Evolutionary conservation across 2,113 vertebrate species (phyloP), one percentile per base, ranked within the genome.

Genomic region (Scatophagus argus): DNA sequence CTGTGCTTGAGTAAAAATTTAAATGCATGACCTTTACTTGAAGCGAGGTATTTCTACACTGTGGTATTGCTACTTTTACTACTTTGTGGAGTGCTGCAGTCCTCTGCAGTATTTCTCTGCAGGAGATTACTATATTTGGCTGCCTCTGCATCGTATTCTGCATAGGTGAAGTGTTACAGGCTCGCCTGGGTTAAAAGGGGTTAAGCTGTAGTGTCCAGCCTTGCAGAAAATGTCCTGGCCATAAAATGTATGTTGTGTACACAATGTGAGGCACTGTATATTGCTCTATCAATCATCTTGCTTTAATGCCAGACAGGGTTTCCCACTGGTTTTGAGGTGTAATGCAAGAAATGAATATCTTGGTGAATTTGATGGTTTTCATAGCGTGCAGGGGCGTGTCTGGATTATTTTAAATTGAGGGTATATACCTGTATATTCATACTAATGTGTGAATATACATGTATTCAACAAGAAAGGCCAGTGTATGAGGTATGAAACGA

Each of bases 271-370:
- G 47, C 5, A 3, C 39, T 1, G 51, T 46, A 71, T 66, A 82
- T 74, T 71, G 74, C 60, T 67, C 39, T 27, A 72, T 84, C 52
- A 71, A 71, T 81, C 73, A 49, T 32, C 6, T 12, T 36, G 58
- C 16, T 43, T 55, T 43, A 58, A 65, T 44, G 13, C 38, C 36
- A 32, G 23, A 1, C 36, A 8, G 23, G 36, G n/a, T 12, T 61
- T 39, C n/a, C 0, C 5, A 17, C 17, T 27, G n/a, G 14, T 70
- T 38, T 49, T 5, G 6, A 56, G 5, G 38, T 27, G 34, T 6
- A 8, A 12, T 44, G 58, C 44, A 60, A 66, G 43, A 21, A 59
- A 34, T 36, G 0, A 17, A 41, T 31, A 21, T 3, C 34, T 46
- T 34, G 5, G 8, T 49, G 9, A 36, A 29, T 36, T n/a, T 55